A percentile compares a stretch with the other conserved stretches of the same genome.
Conservation (phyloP, 2,797 vertebrate genomes). For the Cyclura pinguis region DNA sequence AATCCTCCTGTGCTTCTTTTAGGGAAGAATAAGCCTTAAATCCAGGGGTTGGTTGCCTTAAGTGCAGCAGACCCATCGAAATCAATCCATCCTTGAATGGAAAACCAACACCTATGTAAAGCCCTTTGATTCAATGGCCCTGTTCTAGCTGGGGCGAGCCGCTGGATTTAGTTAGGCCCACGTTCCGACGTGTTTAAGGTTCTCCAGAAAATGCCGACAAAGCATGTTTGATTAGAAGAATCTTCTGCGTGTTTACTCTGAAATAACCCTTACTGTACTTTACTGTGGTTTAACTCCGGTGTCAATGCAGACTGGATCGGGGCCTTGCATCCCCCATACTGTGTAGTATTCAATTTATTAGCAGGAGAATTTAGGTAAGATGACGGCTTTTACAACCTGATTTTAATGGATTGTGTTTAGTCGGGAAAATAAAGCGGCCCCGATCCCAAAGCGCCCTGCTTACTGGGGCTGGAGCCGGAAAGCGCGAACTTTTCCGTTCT, state of each 20-base stretch:
- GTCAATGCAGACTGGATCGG: not conserved
- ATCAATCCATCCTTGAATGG: too few relatives aligned
- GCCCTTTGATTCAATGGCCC: too few relatives aligned
- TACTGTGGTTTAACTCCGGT: not conserved
- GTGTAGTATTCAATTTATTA: not conserved
- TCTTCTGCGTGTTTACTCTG: not conserved
- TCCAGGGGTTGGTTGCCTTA: too few relatives aligned
- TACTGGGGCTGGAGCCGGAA: not conserved
- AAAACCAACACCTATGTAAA: too few relatives aligned
- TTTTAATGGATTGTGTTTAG: not conserved
- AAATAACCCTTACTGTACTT: not conserved
- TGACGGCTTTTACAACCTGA: not conserved
- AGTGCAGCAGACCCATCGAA: too few relatives aligned
- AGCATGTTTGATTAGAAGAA: not conserved
- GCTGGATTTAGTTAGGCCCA: too few relatives aligned
- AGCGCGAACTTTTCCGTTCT: not conserved
- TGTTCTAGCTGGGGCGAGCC: too few relatives aligned
- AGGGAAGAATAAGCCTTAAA: too few relatives aligned
- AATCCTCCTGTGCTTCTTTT: too few relatives aligned
- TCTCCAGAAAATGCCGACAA: too few relatives aligned
- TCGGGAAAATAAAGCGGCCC: not conserved
- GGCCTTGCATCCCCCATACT: not conserved
- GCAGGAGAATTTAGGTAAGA: too few relatives aligned
- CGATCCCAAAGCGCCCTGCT: not conserved
- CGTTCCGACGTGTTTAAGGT: not conserved